A percentile compares a stretch with the other conserved stretches of the same genome.
These are phyloP conservation scores for Takifugu rubripes DNA, from an alignment of 2,797 vertebrate species.

Conservation along the genomic window DNA sequence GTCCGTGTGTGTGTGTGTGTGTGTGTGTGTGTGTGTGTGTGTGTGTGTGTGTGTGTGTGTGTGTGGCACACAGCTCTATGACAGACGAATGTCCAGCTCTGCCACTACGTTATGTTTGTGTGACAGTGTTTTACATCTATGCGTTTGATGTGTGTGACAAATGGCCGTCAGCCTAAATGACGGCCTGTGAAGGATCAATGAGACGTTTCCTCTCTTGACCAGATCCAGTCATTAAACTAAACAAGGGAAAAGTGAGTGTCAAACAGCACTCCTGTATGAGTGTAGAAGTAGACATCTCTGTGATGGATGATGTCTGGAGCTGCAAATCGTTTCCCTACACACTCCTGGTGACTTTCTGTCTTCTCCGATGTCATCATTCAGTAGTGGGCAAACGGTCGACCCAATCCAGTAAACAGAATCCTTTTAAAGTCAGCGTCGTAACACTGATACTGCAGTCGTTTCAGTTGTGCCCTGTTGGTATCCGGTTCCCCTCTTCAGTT, in stretches of 20 bases:
- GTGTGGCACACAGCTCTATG: not conserved
- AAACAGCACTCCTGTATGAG: slow-evolving; percentile 19
- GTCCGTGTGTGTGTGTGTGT: not conserved
- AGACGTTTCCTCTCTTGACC: slow-evolving; percentile 4
- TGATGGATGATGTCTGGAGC: no score
- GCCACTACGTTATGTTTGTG: not conserved
- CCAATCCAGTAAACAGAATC: no score
- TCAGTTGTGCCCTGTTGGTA: no score
- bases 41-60: not conserved
- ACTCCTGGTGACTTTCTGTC: no score
- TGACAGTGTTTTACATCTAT: slow-evolving; percentile 38
- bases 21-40: not conserved
- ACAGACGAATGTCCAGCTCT: slow-evolving; percentile 14
- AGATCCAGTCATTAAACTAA: slow-evolving; percentile 1
- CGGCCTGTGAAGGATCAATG: slow-evolving; percentile 26
- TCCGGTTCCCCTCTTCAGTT: no score
- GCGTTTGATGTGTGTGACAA: slow-evolving; percentile 37
- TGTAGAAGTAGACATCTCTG: no score
- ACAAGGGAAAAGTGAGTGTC: slow-evolving; percentile 16
- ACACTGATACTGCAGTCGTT: no score
- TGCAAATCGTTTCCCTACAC: no score
- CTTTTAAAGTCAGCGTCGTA: no score
- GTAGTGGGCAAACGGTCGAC: no score
- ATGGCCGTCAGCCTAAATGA: slow-evolving; percentile 34
- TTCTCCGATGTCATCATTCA: no score